Base-by-base conservation (phyloP, 2,888 invertebrate species). In the Stenodema calcarata region DNA sequence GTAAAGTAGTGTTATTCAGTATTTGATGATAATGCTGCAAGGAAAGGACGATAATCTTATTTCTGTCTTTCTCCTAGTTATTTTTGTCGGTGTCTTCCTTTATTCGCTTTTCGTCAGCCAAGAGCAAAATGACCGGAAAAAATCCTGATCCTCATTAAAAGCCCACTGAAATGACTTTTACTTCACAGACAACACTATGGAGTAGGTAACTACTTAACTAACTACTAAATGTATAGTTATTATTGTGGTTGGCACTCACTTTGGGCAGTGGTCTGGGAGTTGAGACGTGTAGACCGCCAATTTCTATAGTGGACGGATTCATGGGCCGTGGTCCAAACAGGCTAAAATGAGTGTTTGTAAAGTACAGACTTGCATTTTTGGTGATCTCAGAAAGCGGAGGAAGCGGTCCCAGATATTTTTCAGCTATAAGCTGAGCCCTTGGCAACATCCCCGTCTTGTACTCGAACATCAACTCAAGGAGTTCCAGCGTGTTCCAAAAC, bases 231-330 rank as follows among this genome's bases (percentile, higher is more conserved):
- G 47, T 16, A 47, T 9, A 47, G n/a, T n/a, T n/a, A 47, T 47
- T 1, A 28, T 69, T 30, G n/a, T 4, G 2, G 2, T 7, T 7
- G 7, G 35, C 35, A 93, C 47, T 85, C 87, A 89, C 89, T 87
- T 44, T 23, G 16, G 88, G 85, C 1, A 89, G 75, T n/a, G 87
- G 84, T 41, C 88, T 87, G 14, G 88, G 78, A 12, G 87, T 83
- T 23, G 75, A 89, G 0, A 94, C 92, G 89, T 94, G 94, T 87
- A 93, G 92, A 16, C 94, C 95, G 70, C 94, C 94, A 7, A 94
- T 92, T 92, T 94, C 94, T 30, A 94, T 92, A 0, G 94, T 92
- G 88, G 93, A 93, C 0, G 93, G 92, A 0, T 93, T 92, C 69
- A 92, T 90, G 0, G 95, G 92, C 28, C 92, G 92, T 0, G 93